These are phyloP conservation scores for Hylaeus volcanicus DNA, from an alignment of 1,140 invertebrate species.

Conservation along the genomic window DNA sequence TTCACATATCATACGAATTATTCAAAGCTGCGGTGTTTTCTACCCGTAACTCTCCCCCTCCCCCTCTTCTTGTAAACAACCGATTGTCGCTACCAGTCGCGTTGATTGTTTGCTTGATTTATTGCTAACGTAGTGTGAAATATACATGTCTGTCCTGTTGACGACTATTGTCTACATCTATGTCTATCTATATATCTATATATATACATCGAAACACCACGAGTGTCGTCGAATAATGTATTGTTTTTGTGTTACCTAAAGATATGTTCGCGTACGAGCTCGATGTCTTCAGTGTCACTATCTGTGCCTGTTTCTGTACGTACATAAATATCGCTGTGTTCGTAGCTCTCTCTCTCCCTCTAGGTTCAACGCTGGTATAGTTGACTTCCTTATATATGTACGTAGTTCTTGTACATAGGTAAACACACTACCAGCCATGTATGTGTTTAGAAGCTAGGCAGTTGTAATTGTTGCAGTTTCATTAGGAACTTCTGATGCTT, in stretches of 20 bases:
- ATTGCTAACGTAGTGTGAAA: conserved; percentile 58
- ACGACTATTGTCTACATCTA: conserved; percentile 45
- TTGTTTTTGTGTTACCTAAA: conserved; percentile 59
- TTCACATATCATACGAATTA: conserved; percentile 21
- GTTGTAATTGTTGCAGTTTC: not conserved
- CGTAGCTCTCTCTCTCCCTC: conserved; percentile 19
- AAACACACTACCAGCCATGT: not conserved
- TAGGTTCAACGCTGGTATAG: conserved; percentile 2
- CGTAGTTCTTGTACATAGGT: not conserved
- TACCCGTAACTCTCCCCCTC: not conserved
- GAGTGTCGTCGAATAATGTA: conserved; percentile 58
- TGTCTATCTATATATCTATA: conserved; percentile 2
- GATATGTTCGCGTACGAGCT: conserved; percentile 70
- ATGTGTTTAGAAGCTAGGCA: not conserved
- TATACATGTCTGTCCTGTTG: conserved; percentile 43
- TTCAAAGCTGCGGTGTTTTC: conserved; percentile 40
- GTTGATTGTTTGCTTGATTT: conserved; percentile 62
- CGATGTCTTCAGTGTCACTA: conserved; percentile 76
- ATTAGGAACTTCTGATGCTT: not conserved
- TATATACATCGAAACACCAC: conserved; percentile 31
- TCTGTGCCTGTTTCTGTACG: conserved; percentile 58
- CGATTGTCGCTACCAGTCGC: conserved; percentile 50
- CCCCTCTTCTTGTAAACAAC: conserved; percentile 22
- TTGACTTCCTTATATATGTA: not conserved
- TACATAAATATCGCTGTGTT: conserved; percentile 57